These are phyloP conservation scores for Itoplectis maculator DNA, from an alignment of 2,888 invertebrate species.

Conservation along the genomic window DNA sequence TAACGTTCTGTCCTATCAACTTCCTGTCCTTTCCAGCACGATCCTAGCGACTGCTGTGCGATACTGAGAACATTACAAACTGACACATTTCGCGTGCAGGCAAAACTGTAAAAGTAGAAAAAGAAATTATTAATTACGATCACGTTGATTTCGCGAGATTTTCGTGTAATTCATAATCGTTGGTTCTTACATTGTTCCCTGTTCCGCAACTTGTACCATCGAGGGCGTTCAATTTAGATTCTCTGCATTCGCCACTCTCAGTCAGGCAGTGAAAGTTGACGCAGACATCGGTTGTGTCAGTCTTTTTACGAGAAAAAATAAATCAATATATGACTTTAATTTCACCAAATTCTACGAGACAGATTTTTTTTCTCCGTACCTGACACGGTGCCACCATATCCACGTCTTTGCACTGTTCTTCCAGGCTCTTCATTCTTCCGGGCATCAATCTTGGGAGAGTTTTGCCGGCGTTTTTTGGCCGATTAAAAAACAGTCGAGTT, in stretches of 20 bases:
- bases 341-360: background rate
- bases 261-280: slow-evolving; percentile 13
- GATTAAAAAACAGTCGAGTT: no score
- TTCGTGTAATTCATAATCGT: background rate
- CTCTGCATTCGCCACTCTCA: background rate
- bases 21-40: no score
- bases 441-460: slow-evolving; percentile 40
- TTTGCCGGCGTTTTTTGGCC: no score
- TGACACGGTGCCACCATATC: background rate
- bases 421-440: slow-evolving; percentile 26
- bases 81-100: slow-evolving; percentile 31
- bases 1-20: no score
- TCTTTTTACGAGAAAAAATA: background rate
- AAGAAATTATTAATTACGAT: background rate
- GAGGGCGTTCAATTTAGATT: background rate
- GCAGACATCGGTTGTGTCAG: slow-evolving; percentile 21
- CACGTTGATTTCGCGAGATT: background rate
- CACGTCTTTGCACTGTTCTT: slow-evolving; percentile 22
- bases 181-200: slow-evolving; percentile 20
- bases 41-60: no score
- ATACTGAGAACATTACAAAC: background rate
- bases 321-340: no score
- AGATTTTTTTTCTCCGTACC: background rate
- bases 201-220: slow-evolving; percentile 48
- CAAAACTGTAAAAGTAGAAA: slow-evolving; percentile 24